phyloP scores from a whole-genome alignment of 2,113 vertebrate species.

The Tetraodon nigroviridis region DNA sequence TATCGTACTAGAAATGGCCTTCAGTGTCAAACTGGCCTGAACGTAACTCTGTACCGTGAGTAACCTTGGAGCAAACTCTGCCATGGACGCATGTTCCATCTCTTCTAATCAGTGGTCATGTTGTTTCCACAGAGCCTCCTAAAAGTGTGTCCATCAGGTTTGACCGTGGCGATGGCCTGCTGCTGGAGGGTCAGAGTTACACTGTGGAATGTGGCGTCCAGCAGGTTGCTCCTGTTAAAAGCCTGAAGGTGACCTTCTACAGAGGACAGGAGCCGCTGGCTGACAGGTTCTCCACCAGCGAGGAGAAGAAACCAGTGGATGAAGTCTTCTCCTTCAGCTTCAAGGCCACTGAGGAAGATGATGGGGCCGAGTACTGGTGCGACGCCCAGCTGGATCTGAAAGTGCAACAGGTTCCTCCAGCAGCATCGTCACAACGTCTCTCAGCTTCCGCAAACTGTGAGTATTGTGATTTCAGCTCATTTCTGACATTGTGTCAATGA shows the following conservation, averaged over 20 bases:
- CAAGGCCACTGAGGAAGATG: neutral
- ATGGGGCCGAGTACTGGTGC: constrained; percentile 42
- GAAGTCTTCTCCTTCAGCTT: neutral
- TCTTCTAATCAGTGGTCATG: neutral
- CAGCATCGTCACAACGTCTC: constrained; percentile 10
- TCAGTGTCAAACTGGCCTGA: neutral
- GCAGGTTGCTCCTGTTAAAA: constrained; percentile 16
- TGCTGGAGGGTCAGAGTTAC: constrained; percentile 15
- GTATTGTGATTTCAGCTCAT: constrained; percentile 15
- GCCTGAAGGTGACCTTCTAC: constrained; percentile 44
- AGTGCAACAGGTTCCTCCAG: constrained; percentile 1
- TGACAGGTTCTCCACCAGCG: accelerated
- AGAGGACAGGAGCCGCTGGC: neutral
- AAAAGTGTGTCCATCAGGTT: constrained; percentile 31
- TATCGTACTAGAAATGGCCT: accelerated
- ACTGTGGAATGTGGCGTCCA: constrained; percentile 56
- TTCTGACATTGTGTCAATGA: too few species aligned
- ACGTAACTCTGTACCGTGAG: constrained; percentile 38
- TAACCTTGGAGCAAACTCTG: neutral
- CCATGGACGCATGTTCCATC: too few species aligned
- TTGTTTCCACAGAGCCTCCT: constrained; percentile 48
- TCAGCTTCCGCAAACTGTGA: constrained; percentile 37
- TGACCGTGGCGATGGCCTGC: constrained; percentile 7
- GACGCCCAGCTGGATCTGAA: constrained; percentile 32
- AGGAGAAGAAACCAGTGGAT: neutral